These are phyloP conservation scores for Proterorhinus semilunaris DNA, from an alignment of 2,113 vertebrate species.

Conservation along the genomic window DNA sequence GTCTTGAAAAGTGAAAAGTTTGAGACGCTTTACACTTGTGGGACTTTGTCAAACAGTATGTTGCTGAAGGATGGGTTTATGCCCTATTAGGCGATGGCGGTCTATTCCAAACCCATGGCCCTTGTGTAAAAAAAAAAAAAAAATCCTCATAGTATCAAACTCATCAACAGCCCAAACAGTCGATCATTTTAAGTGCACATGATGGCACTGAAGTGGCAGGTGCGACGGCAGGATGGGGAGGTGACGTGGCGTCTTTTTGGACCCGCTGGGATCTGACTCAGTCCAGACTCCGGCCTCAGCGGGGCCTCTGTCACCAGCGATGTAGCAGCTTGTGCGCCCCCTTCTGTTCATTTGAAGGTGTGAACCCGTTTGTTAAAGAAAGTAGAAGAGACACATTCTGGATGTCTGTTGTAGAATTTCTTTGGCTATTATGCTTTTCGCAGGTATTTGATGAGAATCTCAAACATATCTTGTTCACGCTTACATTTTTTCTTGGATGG, in stretches of 20 bases:
- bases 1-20: not conserved
- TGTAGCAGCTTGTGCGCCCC: slow-evolving; percentile 10
- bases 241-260: slow-evolving; percentile 43
- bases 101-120: too few species aligned
- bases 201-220: slow-evolving; percentile 32
- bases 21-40: too few species aligned
- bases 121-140: too few species aligned
- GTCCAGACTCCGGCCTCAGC: slow-evolving; percentile 46
- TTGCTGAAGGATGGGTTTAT: too few species aligned
- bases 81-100: too few species aligned
- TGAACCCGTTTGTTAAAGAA: not conserved
- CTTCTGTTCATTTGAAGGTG: slow-evolving; percentile 9
- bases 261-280: slow-evolving; percentile 67
- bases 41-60: not conserved
- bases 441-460: too few species aligned
- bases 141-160: too few species aligned
- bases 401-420: not conserved
- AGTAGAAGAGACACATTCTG: not conserved
- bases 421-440: not conserved
- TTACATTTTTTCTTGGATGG: too few species aligned
- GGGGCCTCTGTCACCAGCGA: slow-evolving; percentile 44
- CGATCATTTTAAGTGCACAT: not conserved
- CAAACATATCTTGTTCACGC: too few species aligned
- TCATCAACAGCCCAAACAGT: not conserved
- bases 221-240: slow-evolving; percentile 33